Conservation (phyloP, 1,140 invertebrate genomes). For the Drosophila melanogaster region Release_6_plus_ISO1_MT NT_033777.3:27756501-27757000, state of each 20-base stretch:
- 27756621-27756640: constrained; percentile 27
- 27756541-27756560: constrained; percentile 12
- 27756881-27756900: constrained; percentile 31
- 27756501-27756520: constrained; percentile 80
- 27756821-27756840: constrained; percentile 24
- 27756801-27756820: neutral
- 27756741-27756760: neutral
- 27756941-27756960: neutral
- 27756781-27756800: constrained; percentile 4
- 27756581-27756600: constrained; percentile 61
- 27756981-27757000: constrained; percentile 26
- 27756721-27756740: neutral
- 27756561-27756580: constrained; percentile 72
- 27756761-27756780: constrained; percentile 26
- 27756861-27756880: constrained; percentile 35
- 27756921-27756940: constrained; percentile 62
- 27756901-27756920: constrained; percentile 58
- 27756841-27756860: constrained; percentile 70
- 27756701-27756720: constrained; percentile 23
- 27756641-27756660: constrained; percentile 14
- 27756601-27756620: constrained; percentile 64
- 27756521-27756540: constrained; percentile 71
- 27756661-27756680: constrained; percentile 34
- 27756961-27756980: constrained; percentile 8
- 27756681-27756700: constrained; percentile 40